phyloP scores from a whole-genome alignment of 2,113 vertebrate species.

The Aspidoscelis tigris region DNA sequence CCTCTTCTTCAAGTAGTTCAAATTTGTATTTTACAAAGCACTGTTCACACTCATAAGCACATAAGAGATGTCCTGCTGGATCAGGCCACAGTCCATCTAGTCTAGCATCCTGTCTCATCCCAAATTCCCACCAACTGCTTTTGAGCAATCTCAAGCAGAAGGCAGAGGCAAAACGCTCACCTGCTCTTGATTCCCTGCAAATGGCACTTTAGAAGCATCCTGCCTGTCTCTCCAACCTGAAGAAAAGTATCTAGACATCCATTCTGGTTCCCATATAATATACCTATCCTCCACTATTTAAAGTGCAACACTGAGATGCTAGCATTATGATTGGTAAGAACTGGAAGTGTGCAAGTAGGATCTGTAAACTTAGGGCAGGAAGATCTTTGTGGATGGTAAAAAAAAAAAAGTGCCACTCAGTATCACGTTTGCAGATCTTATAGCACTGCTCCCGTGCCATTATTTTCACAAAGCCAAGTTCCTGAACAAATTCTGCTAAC shows the following conservation, averaged over 20 bases:
- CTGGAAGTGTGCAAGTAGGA: neutral
- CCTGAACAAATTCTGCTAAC: neutral
- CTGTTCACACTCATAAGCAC: neutral
- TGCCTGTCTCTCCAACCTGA: too few species aligned
- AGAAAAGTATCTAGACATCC: too few species aligned
- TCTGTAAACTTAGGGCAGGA: neutral
- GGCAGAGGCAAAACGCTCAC: too few species aligned
- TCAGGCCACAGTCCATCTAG: too few species aligned
- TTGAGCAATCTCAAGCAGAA: too few species aligned
- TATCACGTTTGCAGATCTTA: neutral
- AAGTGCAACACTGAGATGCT: neutral
- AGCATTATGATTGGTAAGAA: neutral
- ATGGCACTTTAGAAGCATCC: too few species aligned
- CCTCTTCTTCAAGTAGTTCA: neutral
- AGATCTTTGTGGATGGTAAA: neutral
- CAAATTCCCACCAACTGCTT: too few species aligned
- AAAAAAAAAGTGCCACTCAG: neutral
- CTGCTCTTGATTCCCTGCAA: too few species aligned
- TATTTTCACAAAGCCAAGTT: neutral
- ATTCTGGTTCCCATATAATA: too few species aligned
- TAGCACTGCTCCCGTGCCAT: neutral
- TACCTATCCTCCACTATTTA: neutral
- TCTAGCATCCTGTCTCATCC: too few species aligned
- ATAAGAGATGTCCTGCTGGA: too few species aligned
- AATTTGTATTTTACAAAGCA: neutral